phyloP scores from a whole-genome alignment of 2,888 invertebrate species.

The Rugalucina vietnamica region DNA sequence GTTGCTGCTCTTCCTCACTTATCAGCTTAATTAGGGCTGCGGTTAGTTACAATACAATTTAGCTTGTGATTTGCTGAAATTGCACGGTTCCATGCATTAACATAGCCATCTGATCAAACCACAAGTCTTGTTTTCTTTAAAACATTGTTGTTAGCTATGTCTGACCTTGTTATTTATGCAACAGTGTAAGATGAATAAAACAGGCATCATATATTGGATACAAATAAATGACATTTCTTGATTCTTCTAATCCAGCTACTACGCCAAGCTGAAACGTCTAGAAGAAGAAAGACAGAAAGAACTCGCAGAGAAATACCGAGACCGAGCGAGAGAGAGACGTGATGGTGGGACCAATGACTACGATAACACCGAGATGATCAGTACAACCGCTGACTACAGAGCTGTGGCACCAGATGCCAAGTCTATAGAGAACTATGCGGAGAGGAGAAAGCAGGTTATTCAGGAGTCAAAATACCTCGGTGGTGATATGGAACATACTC shows the following conservation, averaged over 20 bases:
- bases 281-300: constrained; percentile 98
- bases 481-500: constrained; percentile 99
- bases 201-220: too few relatives aligned
- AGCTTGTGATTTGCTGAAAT: too few relatives aligned
- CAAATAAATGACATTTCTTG: too few relatives aligned
- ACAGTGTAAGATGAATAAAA: too few relatives aligned
- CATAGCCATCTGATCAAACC: too few relatives aligned
- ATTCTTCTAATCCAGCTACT: constrained; percentile 85
- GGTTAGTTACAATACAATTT: too few relatives aligned
- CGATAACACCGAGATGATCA: constrained; percentile 89
- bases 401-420: constrained; percentile 98
- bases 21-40: too few relatives aligned
- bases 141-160: too few relatives aligned
- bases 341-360: constrained; percentile 92
- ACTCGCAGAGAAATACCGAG: constrained; percentile 93
- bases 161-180: too few relatives aligned
- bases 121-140: too few relatives aligned
- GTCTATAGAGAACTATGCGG: constrained; percentile 90
- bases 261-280: constrained; percentile 96
- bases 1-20: too few relatives aligned
- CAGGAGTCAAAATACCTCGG: constrained; percentile 99
- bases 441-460: constrained; percentile 96
- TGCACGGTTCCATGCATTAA: too few relatives aligned
- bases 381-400: constrained; percentile 93
- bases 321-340: constrained; percentile 91